A percentile compares a stretch with the other conserved stretches of the same genome.
Evolutionary conservation across 2,113 vertebrate genomes (phyloP).

Genomic region (Plecturocebus donacophilus): DNA sequence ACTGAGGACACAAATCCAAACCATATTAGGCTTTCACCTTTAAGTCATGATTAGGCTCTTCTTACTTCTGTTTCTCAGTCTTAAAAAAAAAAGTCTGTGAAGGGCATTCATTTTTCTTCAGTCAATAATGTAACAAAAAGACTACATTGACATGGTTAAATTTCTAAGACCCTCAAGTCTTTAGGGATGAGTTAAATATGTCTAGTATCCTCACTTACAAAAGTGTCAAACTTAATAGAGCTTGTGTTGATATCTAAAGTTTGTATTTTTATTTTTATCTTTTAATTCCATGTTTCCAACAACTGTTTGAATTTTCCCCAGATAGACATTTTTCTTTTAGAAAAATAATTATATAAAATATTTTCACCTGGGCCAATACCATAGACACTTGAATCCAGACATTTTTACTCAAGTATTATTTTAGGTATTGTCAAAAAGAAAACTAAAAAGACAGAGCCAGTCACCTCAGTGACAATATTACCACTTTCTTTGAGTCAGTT

Average conservation of each 20-base stretch:
- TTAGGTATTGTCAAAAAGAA: not conserved
- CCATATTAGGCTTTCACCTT: too few species aligned
- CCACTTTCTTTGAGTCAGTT: not conserved
- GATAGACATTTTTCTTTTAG: not conserved
- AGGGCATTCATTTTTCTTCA: not conserved
- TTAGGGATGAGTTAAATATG: not conserved
- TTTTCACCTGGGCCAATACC: not conserved
- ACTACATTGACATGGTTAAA: not conserved
- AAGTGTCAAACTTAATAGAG: not conserved
- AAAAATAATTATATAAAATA: constrained; percentile 30
- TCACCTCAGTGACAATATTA: not conserved
- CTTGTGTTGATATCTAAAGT: not conserved
- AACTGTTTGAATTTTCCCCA: not conserved
- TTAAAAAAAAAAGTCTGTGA: not conserved
- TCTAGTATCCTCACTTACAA: not conserved
- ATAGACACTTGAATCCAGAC: not conserved
- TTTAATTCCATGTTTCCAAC: not conserved
- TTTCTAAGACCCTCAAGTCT: not conserved
- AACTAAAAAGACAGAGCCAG: constrained; percentile 33
- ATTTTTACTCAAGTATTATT: constrained; percentile 25
- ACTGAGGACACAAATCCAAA: too few species aligned
- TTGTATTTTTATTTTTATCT: not conserved
- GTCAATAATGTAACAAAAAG: not conserved
- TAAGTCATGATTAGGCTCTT: not conserved
- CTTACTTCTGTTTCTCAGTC: not conserved